Base-by-base conservation (phyloP, 2,797 vertebrate species). In the Australoheros facetus region DNA sequence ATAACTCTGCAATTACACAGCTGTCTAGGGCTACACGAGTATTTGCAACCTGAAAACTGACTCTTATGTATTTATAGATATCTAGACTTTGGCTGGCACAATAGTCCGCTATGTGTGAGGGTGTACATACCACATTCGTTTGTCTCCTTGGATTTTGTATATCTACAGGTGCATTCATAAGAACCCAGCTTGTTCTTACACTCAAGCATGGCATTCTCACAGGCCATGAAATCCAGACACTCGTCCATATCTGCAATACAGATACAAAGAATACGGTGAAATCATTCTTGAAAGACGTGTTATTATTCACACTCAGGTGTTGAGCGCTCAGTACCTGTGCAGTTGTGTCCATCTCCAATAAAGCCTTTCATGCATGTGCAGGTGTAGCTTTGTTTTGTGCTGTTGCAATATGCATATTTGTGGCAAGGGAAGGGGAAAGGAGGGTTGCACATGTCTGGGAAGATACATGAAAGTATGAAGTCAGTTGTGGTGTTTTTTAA, bases 161-260 rank as follows among this genome's bases (percentile, higher is more conserved):
- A 97, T 79, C 95, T 93, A 32, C 96, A 97, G 73, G 87, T 77
- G 83, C 96, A 97, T 17, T 80, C 77, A 9, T 90, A 89, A 2
- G 96, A 96, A 42, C 96, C 96, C 0, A 75, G 82, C 2, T 56
- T 92, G 92, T 97, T 97, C 87, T 91, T 88, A 71, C 96, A 97
- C 86, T 96, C 95, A 80, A 92, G 96, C 82, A 96, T 97, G 28
- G 96, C 96, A 59, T 94, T 96, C 28, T 91, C 88, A 75, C 96
- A 97, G 12, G 93, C 86, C 3, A 86, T 79, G 5, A 93, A 86
- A 4, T 86, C 66, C n/a, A 81, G 82, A 82, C 96, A 97, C 88
- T 97, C 96, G 70, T 97, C 82, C 53, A 94, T 93, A 86, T 97
- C 96, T 97, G 71, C 1, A 84, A 75, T 1, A 71, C 19, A 82